These are phyloP conservation scores for Sciurus niger DNA, from an alignment of 2,113 vertebrate genomes.

Conservation along the genomic window DNA sequence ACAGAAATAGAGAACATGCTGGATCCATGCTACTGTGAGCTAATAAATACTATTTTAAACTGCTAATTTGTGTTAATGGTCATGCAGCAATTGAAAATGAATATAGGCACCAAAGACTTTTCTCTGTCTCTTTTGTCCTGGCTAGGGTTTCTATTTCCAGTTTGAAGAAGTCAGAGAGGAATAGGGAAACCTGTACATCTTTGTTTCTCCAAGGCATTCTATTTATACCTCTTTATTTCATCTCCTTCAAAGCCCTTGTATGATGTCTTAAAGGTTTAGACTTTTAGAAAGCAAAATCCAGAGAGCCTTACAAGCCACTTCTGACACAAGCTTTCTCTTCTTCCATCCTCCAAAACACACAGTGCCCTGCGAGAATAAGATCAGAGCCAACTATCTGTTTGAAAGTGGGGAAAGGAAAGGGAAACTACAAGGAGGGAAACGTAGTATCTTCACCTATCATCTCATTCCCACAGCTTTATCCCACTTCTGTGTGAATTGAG, in stretches of 20 bases:
- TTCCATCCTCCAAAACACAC: too few relatives aligned
- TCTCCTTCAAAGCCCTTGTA: neutral
- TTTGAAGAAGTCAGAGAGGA: neutral
- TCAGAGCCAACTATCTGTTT: neutral
- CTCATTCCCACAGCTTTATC: neutral
- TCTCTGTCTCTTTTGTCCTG: neutral
- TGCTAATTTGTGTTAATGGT: neutral
- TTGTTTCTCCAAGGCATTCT: neutral
- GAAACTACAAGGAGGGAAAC: neutral
- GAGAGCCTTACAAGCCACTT: neutral
- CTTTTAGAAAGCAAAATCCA: conserved; percentile 3
- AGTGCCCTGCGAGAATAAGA: neutral
- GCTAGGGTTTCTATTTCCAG: neutral
- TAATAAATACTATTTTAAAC: neutral
- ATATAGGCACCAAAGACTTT: neutral
- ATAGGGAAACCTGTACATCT: neutral
- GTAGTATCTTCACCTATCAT: neutral
- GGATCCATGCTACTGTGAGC: neutral
- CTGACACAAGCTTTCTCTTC: neutral
- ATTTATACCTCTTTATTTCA: neutral
- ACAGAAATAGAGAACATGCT: neutral
- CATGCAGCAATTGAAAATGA: neutral
- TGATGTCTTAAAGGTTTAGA: neutral
- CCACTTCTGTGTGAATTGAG: neutral
- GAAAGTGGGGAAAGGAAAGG: neutral